Evolutionary conservation across 2,888 invertebrate species (phyloP).

Genomic region (Dioctria linearis): DNA sequence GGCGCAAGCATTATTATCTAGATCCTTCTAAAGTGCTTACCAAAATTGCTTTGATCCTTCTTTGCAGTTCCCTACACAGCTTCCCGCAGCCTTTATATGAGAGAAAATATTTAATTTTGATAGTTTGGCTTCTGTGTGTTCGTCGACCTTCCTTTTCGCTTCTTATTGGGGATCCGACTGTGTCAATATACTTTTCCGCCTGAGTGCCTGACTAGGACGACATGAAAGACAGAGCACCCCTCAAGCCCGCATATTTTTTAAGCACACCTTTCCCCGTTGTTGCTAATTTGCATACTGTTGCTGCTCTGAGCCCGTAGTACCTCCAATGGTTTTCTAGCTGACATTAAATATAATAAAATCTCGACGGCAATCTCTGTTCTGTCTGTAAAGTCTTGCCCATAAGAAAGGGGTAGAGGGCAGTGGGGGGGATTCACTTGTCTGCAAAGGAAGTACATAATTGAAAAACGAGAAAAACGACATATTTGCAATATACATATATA

Average conservation of each 20-base stretch:
- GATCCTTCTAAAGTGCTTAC: background rate
- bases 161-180: background rate
- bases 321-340: background rate
- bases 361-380: background rate
- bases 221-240: background rate
- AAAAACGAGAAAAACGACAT: no score
- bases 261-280: background rate
- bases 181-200: background rate
- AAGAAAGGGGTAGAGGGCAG: no score
- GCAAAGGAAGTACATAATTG: no score
- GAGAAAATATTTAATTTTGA: background rate
- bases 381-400: no score
- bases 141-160: background rate
- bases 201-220: background rate
- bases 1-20: constrained; percentile 18
- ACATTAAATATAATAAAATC: constrained; percentile 5
- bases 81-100: background rate
- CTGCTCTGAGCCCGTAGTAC: background rate
- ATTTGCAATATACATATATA: no score
- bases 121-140: background rate
- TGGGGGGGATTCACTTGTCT: no score
- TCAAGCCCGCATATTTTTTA: constrained; percentile 3
- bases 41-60: background rate
- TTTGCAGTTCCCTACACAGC: background rate
- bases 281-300: background rate